These are phyloP conservation scores for Oedothorax gibbosus DNA, from an alignment of 1,140 invertebrate species.

Conservation along the genomic window DNA sequence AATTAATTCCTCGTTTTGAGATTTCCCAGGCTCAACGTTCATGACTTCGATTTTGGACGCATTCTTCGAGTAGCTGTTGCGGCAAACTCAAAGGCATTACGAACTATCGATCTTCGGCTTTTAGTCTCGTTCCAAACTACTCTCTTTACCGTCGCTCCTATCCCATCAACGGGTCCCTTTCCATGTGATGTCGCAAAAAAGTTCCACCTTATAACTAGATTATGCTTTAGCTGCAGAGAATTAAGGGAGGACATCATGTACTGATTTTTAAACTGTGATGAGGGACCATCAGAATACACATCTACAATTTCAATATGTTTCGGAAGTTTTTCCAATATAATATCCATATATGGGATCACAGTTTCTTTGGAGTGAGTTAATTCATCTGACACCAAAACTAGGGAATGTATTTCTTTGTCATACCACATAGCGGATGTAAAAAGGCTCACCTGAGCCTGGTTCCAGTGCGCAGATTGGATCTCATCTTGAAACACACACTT, in stretches of 20 bases:
- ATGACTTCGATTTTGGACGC: too few species aligned
- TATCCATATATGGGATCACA: background rate
- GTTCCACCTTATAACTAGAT: background rate
- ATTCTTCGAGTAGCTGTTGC: too few species aligned
- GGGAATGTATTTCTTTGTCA: background rate
- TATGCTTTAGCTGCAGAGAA: background rate
- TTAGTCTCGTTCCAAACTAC: too few species aligned
- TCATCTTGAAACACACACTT: slow-evolving; percentile 8
- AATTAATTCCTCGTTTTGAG: too few species aligned
- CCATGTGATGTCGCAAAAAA: background rate
- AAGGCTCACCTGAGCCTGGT: slow-evolving; percentile 5
- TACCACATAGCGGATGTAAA: slow-evolving; percentile 35
- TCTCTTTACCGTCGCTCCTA: background rate
- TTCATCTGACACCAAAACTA: background rate
- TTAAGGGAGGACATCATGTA: background rate
- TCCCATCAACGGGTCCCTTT: slow-evolving; percentile 6
- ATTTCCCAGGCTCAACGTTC: too few species aligned
- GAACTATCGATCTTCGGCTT: too few species aligned
- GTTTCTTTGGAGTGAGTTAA: slow-evolving; percentile 3
- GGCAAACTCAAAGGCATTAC: too few species aligned
- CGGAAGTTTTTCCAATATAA: background rate
- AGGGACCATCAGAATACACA: slow-evolving; percentile 16
- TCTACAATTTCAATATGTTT: background rate
- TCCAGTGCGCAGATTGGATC: slow-evolving; percentile 18
- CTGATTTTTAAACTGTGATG: slow-evolving; percentile 21